phyloP scores from a whole-genome alignment of 2,797 vertebrate genomes.

The Spatula versicolor region DNA sequence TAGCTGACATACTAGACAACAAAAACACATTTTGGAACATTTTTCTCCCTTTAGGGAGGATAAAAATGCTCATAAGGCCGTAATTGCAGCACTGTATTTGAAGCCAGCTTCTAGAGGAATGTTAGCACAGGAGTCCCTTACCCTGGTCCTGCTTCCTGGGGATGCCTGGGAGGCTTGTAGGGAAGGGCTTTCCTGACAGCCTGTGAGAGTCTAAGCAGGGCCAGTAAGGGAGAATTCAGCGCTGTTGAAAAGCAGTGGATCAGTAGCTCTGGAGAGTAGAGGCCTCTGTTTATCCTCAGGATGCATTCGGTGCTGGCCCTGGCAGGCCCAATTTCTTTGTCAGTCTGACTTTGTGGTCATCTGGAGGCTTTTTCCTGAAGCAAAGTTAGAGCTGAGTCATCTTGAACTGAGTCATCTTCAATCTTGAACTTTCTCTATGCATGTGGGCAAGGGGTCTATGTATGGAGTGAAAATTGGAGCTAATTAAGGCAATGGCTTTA shows the following conservation, averaged over 20 bases:
- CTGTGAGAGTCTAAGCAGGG: background rate
- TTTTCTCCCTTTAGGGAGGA: background rate
- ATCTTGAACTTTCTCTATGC: background rate
- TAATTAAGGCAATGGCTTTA: background rate
- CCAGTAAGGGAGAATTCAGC: background rate
- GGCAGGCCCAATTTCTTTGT: background rate
- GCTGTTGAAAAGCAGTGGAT: background rate
- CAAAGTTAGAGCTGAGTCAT: background rate
- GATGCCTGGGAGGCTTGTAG: background rate
- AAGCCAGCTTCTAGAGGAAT: background rate
- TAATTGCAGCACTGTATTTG: background rate
- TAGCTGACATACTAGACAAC: background rate
- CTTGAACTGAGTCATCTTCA: too few species aligned
- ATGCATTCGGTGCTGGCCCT: background rate
- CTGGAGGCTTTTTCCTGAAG: background rate
- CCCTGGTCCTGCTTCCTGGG: background rate
- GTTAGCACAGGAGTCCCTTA: background rate
- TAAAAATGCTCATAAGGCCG: background rate
- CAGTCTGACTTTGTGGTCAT: background rate
- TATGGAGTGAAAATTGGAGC: background rate
- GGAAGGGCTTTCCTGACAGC: background rate
- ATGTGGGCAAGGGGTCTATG: background rate
- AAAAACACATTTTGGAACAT: background rate
- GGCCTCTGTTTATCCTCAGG: background rate
- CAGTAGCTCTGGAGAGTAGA: background rate